Conservation (phyloP, 1,140 invertebrate species). For the Trichonephila clavata region DNA sequence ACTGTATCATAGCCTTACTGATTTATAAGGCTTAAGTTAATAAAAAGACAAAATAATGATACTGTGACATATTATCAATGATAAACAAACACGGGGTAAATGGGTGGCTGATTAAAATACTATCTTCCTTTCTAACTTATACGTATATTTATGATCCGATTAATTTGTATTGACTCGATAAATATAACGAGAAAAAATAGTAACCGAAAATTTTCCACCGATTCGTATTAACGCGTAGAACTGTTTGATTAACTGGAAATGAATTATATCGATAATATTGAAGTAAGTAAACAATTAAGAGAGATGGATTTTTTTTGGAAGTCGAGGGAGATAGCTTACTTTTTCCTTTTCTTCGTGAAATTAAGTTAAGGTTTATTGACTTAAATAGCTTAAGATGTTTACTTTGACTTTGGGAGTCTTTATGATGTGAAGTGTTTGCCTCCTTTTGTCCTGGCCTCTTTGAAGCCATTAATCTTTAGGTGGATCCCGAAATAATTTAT, state of each 20-base stretch:
- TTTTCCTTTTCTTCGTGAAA: constrained; percentile 3
- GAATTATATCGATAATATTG: not conserved
- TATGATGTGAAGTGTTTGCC: constrained; percentile 19
- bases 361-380: constrained; percentile 32
- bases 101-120: not conserved
- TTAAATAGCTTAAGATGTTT: constrained; percentile 33
- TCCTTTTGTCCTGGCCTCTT: not conserved
- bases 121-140: not conserved
- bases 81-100: not conserved
- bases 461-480: constrained; percentile 38
- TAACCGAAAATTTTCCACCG: not conserved
- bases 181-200: not conserved
- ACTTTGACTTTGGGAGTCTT: not conserved
- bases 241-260: constrained; percentile 12
- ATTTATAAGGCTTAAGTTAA: too few species aligned
- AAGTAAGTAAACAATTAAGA: not conserved
- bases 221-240: not conserved
- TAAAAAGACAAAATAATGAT: not conserved
- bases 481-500: constrained; percentile 57
- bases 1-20: too few species aligned
- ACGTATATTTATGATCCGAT: constrained; percentile 12
- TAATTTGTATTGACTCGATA: not conserved
- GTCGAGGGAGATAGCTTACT: not conserved
- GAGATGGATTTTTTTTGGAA: not conserved
- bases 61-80: not conserved